Evolutionary conservation across 2,113 vertebrate genomes (phyloP).

Genomic region (Tympanuchus pallidicinctus): DNA sequence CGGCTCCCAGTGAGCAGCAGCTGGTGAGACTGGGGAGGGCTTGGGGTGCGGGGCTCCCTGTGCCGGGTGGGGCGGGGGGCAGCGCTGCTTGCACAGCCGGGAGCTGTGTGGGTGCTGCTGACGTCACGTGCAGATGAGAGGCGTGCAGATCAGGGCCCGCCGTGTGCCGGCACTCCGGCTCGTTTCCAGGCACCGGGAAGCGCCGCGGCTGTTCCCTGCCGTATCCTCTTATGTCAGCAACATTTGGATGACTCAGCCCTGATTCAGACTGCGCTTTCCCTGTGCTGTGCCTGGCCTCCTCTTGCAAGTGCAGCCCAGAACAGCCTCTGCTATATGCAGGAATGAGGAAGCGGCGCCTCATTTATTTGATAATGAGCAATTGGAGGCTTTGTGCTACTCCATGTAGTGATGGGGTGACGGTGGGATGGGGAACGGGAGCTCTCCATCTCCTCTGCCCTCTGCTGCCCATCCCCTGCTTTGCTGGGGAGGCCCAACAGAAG

Average conservation of each 20-base stretch:
- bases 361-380: neutral
- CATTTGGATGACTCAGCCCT: conserved; percentile 21
- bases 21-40: fast-evolving
- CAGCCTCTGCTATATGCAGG: neutral
- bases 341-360: neutral
- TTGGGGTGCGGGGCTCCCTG: neutral
- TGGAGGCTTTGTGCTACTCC: neutral
- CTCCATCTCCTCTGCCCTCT: neutral
- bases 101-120: neutral
- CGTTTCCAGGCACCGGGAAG: neutral
- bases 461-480: neutral
- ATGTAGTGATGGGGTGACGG: too few relatives aligned
- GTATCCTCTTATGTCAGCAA: conserved; percentile 2
- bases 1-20: neutral
- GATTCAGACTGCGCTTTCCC: neutral
- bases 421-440: neutral
- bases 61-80: too few relatives aligned
- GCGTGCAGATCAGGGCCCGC: neutral
- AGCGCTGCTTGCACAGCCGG: neutral
- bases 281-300: neutral
- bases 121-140: neutral
- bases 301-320: neutral
- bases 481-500: neutral
- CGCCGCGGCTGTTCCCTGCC: neutral
- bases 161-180: neutral